These are phyloP conservation scores for Carabus problematicus DNA, from an alignment of 2,888 invertebrate species.

Conservation along the genomic window DNA sequence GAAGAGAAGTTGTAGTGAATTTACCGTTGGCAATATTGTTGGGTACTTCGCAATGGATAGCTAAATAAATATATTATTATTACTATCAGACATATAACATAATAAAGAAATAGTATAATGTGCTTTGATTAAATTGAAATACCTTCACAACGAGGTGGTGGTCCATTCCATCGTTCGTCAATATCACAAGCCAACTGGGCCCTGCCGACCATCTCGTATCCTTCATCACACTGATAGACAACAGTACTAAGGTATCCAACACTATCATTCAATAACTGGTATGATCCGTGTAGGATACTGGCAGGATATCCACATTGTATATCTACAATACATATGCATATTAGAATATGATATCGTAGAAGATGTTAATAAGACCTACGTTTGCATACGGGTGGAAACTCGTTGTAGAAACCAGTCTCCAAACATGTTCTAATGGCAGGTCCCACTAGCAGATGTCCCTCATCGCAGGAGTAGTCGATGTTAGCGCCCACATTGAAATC, in stretches of 20 bases:
- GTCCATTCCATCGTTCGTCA: constrained; percentile 93
- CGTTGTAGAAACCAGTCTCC: constrained; percentile 91
- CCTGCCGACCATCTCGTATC: constrained; percentile 85
- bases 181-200: constrained; percentile 87
- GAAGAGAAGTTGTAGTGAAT: constrained; percentile 57
- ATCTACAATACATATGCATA: constrained; percentile 61
- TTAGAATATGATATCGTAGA: neutral
- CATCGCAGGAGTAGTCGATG: constrained; percentile 85
- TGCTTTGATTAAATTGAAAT: constrained; percentile 37
- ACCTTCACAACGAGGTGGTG: constrained; percentile 88
- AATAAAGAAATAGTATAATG: constrained; percentile 7
- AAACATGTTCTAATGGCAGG: constrained; percentile 83
- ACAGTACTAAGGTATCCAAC: constrained; percentile 88
- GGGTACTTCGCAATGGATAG: constrained; percentile 76
- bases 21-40: constrained; percentile 71
- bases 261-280: constrained; percentile 82
- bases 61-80: constrained; percentile 60
- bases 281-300: constrained; percentile 81
- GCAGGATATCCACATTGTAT: constrained; percentile 92
- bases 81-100: neutral
- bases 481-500: constrained; percentile 82
- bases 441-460: constrained; percentile 86
- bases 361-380: constrained; percentile 65
- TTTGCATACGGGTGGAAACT: constrained; percentile 93
- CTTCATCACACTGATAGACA: constrained; percentile 81